Base-by-base conservation (phyloP, 2,888 invertebrate species). In the Nemapogon koenigi region DNA sequence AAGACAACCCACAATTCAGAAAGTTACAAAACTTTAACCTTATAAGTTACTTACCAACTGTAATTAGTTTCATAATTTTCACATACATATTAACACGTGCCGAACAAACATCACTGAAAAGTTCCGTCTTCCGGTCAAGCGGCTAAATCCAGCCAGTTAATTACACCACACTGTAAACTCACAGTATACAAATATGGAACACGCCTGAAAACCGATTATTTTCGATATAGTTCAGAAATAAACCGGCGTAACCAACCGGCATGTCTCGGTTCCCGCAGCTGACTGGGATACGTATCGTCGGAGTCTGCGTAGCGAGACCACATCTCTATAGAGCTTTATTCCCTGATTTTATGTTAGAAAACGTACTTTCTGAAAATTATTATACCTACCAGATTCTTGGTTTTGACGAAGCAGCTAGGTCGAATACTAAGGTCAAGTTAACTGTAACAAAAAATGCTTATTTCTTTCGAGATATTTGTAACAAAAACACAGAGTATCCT, bases 291-390 rank as follows among this genome's bases (percentile, higher is more conserved):
- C 62, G 60, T 65, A 71, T 72, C 72, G 68, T 63, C 68, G 73
- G 78, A 76, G 78, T 76, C 78, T 78, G 78, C 78, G 78, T 78
- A 76, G 69, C 75, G 60, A 73, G 57, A 65, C 68, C 60, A 59
- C 61, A 72, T 75, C 72, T 68, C 71, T 69, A 71, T 73, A 75
- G 72, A 72, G 72, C 73, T 68, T 66, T 73, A 63, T 75, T 71
- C n/a, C n/a, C n/a, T n/a, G n/a, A n/a, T n/a, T n/a, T n/a, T n/a
- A n/a, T n/a, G n/a, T n/a, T n/a, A n/a, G n/a, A n/a, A n/a, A n/a
- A n/a, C n/a, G n/a, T n/a, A n/a, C n/a, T n/a, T n/a, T n/a, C n/a
- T n/a, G n/a, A n/a, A n/a, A n/a, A n/a, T n/a, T n/a, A n/a, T n/a
- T n/a, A n/a, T n/a, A n/a, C n/a, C n/a, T n/a, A n/a, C n/a, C n/a